Conservation (phyloP, 2,888 invertebrate genomes). For the Drosophila testacea region DNA sequence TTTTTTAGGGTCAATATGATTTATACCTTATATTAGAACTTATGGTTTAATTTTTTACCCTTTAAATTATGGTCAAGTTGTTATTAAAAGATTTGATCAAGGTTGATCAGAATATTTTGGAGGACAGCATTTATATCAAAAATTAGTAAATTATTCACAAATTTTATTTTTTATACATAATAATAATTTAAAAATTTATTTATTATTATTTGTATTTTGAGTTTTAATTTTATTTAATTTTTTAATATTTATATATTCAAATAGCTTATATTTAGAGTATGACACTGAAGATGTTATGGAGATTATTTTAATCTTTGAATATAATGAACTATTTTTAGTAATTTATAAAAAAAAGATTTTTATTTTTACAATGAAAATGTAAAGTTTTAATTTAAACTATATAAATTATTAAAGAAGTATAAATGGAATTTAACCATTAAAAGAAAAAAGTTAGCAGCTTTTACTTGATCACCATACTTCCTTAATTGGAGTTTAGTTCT, state of each 20-base stretch:
- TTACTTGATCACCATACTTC: slow-evolving; percentile 86
- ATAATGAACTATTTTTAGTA: slow-evolving; percentile 75
- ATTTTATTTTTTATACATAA: slow-evolving; percentile 81
- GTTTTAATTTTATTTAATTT: slow-evolving; percentile 72
- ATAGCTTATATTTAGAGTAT: slow-evolving; percentile 85
- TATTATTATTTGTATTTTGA: slow-evolving; percentile 86
- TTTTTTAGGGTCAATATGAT: slow-evolving; percentile 86
- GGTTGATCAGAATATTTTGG: slow-evolving; percentile 86
- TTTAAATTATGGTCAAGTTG: slow-evolving; percentile 84
- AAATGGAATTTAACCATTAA: slow-evolving; percentile 79
- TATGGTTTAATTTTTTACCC: slow-evolving; percentile 85
- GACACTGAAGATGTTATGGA: slow-evolving; percentile 86
- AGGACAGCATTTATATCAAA: slow-evolving; percentile 84
- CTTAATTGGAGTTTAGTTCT: slow-evolving; percentile 86
- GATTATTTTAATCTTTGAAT: slow-evolving; percentile 61
- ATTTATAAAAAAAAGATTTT: slow-evolving; percentile 81
- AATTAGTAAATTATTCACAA: slow-evolving; percentile 85
- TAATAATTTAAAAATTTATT: slow-evolving; percentile 86
- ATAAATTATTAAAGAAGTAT: slow-evolving; percentile 63
- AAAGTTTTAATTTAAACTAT: slow-evolving; percentile 88
- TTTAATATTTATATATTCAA: slow-evolving; percentile 77
- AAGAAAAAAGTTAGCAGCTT: slow-evolving; percentile 89
- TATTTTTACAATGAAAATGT: slow-evolving; percentile 89
- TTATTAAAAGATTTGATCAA: slow-evolving; percentile 86
- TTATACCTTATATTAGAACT: slow-evolving; percentile 81